These are phyloP conservation scores for Nycticebus coucang DNA, from an alignment of 2,113 vertebrate species.

Conservation along the genomic window DNA sequence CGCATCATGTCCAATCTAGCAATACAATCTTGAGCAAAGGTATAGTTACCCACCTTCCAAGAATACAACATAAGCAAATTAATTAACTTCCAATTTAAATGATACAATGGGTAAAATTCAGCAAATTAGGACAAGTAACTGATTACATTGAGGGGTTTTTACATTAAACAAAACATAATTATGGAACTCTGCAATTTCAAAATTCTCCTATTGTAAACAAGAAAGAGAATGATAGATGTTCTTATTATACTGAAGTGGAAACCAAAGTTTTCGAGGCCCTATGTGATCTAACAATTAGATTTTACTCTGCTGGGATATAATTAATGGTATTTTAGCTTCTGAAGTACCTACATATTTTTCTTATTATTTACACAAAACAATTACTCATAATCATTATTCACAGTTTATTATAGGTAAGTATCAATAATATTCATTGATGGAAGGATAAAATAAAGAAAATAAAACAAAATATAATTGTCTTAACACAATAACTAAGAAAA, in stretches of 20 bases:
- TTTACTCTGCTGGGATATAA: constrained; percentile 40
- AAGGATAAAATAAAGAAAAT: constrained; percentile 53
- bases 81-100: not conserved
- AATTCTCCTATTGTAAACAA: not conserved
- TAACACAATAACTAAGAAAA: too few relatives aligned
- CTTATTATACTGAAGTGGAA: constrained; percentile 61
- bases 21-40: not conserved
- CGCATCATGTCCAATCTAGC: not conserved
- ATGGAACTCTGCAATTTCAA: not conserved
- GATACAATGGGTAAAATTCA: not conserved
- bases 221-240: constrained; percentile 45
- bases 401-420: constrained; percentile 75
- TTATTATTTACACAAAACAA: constrained; percentile 76
- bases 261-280: constrained; percentile 66
- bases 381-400: constrained; percentile 82
- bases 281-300: constrained; percentile 73
- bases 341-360: constrained; percentile 62
- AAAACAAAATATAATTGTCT: constrained; percentile 49
- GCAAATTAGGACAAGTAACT: not conserved
- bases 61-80: not conserved
- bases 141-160: not conserved
- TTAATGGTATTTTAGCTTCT: constrained; percentile 60
- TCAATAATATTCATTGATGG: constrained; percentile 80
- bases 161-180: not conserved
- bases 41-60: not conserved